These are phyloP conservation scores for Cyprinodon diabolis DNA, from an alignment of 2,797 vertebrate species.

Conservation along the genomic window DNA sequence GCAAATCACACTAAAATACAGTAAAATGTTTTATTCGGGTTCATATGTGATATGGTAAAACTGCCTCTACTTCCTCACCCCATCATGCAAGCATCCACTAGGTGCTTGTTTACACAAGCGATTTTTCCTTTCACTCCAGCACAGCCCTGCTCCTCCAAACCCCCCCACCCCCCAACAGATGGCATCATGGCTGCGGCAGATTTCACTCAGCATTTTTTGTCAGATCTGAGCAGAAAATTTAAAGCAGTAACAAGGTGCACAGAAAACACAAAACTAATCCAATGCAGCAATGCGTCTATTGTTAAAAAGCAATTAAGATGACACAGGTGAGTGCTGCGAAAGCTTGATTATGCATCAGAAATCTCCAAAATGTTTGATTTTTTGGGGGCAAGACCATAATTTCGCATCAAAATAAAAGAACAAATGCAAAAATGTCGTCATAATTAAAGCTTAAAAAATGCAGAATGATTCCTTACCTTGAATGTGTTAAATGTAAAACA, in stretches of 20 bases:
- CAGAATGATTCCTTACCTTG: slow-evolving; percentile 28
- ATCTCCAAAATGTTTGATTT: background rate
- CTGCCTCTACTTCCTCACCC: slow-evolving; percentile 17
- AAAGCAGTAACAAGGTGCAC: background rate
- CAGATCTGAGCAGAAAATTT: slow-evolving; percentile 46
- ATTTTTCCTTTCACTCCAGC: slow-evolving; percentile 17
- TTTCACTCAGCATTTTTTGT: slow-evolving; percentile 64
- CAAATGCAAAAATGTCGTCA: background rate
- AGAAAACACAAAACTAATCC: background rate
- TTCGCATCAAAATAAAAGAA: background rate
- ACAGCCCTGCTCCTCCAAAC: slow-evolving; percentile 49
- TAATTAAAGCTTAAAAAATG: background rate
- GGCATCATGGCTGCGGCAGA: slow-evolving; percentile 83
- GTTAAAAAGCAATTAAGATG: background rate
- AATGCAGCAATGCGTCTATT: background rate
- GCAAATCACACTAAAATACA: background rate
- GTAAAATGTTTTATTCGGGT: background rate
- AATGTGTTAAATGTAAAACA: slow-evolving; percentile 17
- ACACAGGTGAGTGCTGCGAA: background rate
- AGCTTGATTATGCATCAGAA: background rate
- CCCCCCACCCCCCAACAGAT: slow-evolving; percentile 65
- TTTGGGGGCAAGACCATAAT: background rate
- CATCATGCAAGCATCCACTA: slow-evolving; percentile 18
- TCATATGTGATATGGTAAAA: slow-evolving; percentile 4
- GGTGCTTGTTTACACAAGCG: slow-evolving; percentile 41